Percentiles rank a stretch among this genome's conserved stretches.
phyloP scores from a whole-genome alignment of 2,888 invertebrate species.

The Zaprionus lineosus region DNA sequence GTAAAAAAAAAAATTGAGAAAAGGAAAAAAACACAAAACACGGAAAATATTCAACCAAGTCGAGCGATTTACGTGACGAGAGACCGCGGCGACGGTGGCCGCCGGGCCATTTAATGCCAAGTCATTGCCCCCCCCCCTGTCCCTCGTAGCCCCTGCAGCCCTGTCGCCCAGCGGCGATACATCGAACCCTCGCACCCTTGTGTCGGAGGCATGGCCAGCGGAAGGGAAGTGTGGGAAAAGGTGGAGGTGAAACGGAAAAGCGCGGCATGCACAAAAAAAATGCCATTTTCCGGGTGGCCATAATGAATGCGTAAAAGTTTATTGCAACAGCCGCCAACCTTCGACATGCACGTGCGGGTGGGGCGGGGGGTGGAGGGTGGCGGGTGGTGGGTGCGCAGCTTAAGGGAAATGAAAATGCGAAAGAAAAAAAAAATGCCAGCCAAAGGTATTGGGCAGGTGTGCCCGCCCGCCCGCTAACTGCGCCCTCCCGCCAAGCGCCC shows the following conservation, averaged over 20 bases:
- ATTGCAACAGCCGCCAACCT: slow-evolving; percentile 54
- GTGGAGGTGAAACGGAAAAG: slow-evolving; percentile 52
- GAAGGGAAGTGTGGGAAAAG: no score
- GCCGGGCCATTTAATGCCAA: slow-evolving; percentile 67
- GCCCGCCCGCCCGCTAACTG: no score
- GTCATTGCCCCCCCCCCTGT: slow-evolving; percentile 17
- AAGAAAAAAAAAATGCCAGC: no score
- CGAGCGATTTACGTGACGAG: slow-evolving; percentile 68
- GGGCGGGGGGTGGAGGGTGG: no score
- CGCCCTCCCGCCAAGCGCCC: no score
- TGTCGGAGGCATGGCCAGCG: no score
- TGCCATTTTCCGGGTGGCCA: slow-evolving; percentile 69
- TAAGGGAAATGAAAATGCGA: slow-evolving; percentile 31
- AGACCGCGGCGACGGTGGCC: slow-evolving; percentile 68
- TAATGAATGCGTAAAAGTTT: slow-evolving; percentile 78
- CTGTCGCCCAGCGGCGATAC: no score
- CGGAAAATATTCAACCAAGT: slow-evolving; percentile 52
- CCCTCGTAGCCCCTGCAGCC: no score
- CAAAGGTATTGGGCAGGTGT: slow-evolving; percentile 18
- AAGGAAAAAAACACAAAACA: slow-evolving; percentile 38
- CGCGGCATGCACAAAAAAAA: slow-evolving; percentile 64
- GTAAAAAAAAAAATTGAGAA: slow-evolving; percentile 7
- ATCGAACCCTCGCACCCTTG: no score
- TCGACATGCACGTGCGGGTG: no score
- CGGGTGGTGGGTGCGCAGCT: no score